Conservation (phyloP, 2,888 invertebrate genomes). For the Ditula angustiorana region DNA sequence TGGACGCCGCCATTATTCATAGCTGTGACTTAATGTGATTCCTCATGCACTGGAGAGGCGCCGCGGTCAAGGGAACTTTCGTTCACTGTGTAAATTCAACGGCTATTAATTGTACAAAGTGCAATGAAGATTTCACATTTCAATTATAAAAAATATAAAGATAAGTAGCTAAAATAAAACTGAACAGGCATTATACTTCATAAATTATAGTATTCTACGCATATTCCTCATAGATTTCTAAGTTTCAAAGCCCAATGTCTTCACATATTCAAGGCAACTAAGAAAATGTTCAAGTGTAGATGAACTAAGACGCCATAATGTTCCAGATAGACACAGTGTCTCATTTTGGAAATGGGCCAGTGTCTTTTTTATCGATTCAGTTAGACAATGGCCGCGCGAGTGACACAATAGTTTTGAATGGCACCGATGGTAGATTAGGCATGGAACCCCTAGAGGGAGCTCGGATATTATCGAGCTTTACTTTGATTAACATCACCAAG, state of each 20-base stretch:
- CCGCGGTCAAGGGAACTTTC: constrained; percentile 43
- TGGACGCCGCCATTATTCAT: constrained; percentile 66
- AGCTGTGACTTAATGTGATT: constrained; percentile 65
- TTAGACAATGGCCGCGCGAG: constrained; percentile 74
- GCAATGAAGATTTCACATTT: too few relatives aligned
- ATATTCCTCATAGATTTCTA: too few relatives aligned
- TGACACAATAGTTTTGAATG: constrained; percentile 80
- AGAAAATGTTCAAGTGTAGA: too few relatives aligned
- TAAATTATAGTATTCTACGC: too few relatives aligned
- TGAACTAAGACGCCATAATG: constrained; percentile 29
- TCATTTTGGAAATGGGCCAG: constrained; percentile 75
- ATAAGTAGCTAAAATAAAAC: too few relatives aligned
- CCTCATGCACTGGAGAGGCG: constrained; percentile 56
- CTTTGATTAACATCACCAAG: constrained; percentile 29
- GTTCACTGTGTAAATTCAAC: constrained; percentile 42
- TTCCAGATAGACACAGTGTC: constrained; percentile 47
- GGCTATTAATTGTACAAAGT: too few relatives aligned
- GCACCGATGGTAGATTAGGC: constrained; percentile 82
- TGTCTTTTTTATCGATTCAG: constrained; percentile 77
- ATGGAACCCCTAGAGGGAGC: constrained; percentile 56
- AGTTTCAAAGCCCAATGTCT: too few relatives aligned
- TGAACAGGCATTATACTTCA: too few relatives aligned
- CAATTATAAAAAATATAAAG: too few relatives aligned
- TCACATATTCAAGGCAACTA: too few relatives aligned
- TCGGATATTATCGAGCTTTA: constrained; percentile 38